A percentile compares a stretch with the other conserved stretches of the same genome.
phyloP scores from a whole-genome alignment of 2,113 vertebrate species.

The Phoenicopterus ruber region DNA sequence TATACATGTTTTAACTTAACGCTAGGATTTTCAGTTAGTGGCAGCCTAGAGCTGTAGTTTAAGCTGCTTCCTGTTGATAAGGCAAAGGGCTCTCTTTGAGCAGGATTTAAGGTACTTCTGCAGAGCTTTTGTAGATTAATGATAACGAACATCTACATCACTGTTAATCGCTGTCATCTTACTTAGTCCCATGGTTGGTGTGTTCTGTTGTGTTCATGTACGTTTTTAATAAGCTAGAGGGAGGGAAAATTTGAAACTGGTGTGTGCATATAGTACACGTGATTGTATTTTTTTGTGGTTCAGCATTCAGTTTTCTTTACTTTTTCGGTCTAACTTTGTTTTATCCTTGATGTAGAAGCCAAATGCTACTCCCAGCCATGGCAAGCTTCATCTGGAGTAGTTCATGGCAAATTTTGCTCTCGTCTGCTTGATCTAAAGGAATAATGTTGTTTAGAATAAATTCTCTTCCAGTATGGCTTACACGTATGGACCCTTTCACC shows the following conservation, averaged over 20 bases:
- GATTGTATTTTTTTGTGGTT: background rate
- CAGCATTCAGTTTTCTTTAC: background rate
- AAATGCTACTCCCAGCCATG: background rate
- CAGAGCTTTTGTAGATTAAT: background rate
- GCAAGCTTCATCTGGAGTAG: background rate
- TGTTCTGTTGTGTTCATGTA: background rate
- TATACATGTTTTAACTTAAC: background rate
- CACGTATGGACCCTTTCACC: background rate
- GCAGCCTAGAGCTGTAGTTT: background rate
- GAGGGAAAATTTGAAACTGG: background rate
- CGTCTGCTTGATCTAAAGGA: background rate
- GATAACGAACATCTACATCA: rapidly evolving
- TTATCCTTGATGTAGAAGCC: background rate
- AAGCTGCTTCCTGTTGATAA: background rate
- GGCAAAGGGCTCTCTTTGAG: background rate
- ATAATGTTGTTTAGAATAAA: background rate
- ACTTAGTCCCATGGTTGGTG: background rate
- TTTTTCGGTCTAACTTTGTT: background rate
- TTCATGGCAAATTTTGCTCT: background rate
- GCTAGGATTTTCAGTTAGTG: background rate
- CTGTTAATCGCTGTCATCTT: background rate
- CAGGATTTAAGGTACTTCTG: background rate
- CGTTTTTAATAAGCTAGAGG: background rate
- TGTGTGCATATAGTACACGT: rapidly evolving
- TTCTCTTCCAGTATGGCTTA: background rate